phyloP scores from a whole-genome alignment of 1,140 invertebrate species.

The Telenomus remus region DNA sequence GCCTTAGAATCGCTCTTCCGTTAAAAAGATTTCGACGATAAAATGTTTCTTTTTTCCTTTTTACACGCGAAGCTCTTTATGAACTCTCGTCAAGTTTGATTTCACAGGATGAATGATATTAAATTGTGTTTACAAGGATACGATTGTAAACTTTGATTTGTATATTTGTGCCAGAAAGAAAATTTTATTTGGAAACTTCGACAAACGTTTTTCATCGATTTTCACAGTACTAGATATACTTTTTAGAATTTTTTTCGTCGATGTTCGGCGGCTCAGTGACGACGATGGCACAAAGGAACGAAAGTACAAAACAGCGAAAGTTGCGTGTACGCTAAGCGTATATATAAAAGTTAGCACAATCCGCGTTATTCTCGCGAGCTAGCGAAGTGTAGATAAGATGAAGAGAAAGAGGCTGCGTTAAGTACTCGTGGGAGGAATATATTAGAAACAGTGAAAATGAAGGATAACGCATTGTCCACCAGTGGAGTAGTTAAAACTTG shows the following conservation, averaged over 20 bases:
- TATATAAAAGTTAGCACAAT: constrained; percentile 37
- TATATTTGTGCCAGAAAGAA: no score
- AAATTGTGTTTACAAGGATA: no score
- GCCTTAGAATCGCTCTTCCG: constrained; percentile 30
- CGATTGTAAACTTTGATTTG: no score
- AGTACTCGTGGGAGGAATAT: constrained; percentile 63
- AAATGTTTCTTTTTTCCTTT: no score
- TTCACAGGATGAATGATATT: no score
- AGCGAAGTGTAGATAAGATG: constrained; percentile 29
- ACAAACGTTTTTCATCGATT: no score
- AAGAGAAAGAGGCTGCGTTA: constrained; percentile 27
- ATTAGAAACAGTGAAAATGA: constrained; percentile 71
- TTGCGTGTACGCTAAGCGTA: constrained; percentile 12
- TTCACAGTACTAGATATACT: no score
- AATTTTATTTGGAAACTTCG: no score
- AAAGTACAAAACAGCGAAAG: constrained; percentile 12
- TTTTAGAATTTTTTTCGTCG: no score
- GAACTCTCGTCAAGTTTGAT: no score
- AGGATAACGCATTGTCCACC: constrained; percentile 72
- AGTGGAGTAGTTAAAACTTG: constrained; percentile 73
- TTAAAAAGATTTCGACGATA: constrained; percentile 1
- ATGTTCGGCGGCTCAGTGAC: no score
- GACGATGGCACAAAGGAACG: constrained; percentile 7
- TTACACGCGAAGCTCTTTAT: no score
- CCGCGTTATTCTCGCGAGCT: constrained; percentile 20